These are phyloP conservation scores for Spicauda simplicius DNA, from an alignment of 2,888 invertebrate species.

Conservation along the genomic window DNA sequence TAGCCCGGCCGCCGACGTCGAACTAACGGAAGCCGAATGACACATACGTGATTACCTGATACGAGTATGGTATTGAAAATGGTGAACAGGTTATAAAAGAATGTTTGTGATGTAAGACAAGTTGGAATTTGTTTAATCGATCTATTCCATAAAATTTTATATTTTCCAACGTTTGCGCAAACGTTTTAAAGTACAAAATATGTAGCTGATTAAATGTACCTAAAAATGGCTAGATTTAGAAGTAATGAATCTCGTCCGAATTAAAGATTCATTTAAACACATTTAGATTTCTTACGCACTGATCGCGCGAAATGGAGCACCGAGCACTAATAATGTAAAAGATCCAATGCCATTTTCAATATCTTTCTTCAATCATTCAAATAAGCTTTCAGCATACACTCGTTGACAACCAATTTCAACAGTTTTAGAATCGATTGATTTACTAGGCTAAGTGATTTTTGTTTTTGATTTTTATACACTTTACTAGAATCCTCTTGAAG, in stretches of 20 bases:
- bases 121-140: background rate
- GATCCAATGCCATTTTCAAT: background rate
- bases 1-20: background rate
- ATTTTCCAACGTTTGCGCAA: background rate
- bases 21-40: background rate
- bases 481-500: slow-evolving; percentile 49
- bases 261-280: background rate
- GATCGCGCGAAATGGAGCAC: background rate
- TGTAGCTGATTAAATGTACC: background rate
- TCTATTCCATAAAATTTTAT: background rate
- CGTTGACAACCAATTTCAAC: background rate
- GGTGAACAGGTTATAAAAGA: background rate
- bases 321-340: slow-evolving; percentile 1
- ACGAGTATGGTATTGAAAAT: slow-evolving; percentile 1
- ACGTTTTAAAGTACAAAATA: slow-evolving; percentile 3
- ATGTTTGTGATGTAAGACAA: background rate
- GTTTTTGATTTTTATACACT: slow-evolving; percentile 29
- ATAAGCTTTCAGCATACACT: background rate
- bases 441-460: slow-evolving; percentile 21
- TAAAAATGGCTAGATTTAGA: too few species aligned
- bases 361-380: background rate
- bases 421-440: background rate
- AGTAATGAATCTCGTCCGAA: too few species aligned
- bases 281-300: slow-evolving; percentile 1
- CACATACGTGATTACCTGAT: background rate